Conservation (phyloP, 2,888 invertebrate genomes). For the Leucophenga maculata region DNA sequence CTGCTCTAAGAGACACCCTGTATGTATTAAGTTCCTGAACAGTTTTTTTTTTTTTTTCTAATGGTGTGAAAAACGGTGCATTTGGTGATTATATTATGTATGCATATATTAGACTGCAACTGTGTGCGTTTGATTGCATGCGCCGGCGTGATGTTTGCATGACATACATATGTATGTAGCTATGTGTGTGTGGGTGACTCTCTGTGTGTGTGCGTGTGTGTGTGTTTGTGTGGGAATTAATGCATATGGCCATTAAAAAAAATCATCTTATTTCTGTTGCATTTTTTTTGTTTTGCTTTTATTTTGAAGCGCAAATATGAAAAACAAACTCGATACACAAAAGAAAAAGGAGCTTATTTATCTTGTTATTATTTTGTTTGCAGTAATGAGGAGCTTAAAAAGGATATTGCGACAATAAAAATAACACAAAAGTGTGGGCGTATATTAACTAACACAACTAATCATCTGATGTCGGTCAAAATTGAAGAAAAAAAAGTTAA, state of each 20-base stretch:
- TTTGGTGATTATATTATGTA: background rate
- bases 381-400: too few relatives aligned
- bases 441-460: background rate
- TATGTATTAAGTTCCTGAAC: conserved; percentile 28
- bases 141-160: background rate
- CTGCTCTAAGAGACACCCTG: conserved; percentile 16
- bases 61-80: too few relatives aligned
- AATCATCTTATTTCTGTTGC: too few relatives aligned
- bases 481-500: too few relatives aligned
- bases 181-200: conserved; percentile 7
- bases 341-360: too few relatives aligned
- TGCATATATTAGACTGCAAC: background rate
- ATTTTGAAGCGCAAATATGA: background rate
- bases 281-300: too few relatives aligned
- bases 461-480: background rate
- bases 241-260: too few relatives aligned
- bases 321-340: conserved; percentile 16
- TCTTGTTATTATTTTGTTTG: too few relatives aligned
- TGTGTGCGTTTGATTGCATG: too few relatives aligned
- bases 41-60: too few relatives aligned
- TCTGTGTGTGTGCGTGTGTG: conserved; percentile 13
- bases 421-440: conserved; percentile 28
- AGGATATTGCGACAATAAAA: conserved; percentile 18
- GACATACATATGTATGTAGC: conserved; percentile 9
- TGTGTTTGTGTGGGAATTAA: conserved; percentile 16